Percentiles rank a stretch among this genome's conserved stretches.
phyloP scores from a whole-genome alignment of 2,888 invertebrate genomes.

The Drosophila nigritarsus region DNA sequence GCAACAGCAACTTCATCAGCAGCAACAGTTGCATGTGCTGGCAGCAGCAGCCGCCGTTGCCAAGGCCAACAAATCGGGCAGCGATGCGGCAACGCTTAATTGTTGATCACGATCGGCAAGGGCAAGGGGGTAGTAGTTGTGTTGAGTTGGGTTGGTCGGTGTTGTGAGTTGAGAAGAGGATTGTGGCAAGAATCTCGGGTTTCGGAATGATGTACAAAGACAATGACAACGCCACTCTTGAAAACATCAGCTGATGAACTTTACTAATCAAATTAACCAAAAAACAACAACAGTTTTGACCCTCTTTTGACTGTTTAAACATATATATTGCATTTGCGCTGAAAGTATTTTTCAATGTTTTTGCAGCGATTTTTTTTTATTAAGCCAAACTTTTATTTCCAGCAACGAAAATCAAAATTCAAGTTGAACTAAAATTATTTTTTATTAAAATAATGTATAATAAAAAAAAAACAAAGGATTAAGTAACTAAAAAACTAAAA shows the following conservation, averaged over 20 bases:
- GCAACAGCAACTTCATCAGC: constrained; percentile 72
- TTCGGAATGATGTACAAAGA: not conserved
- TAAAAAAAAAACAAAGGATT: constrained; percentile 23
- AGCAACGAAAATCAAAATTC: constrained; percentile 62
- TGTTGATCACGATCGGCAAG: constrained; percentile 33
- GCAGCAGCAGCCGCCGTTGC: constrained; percentile 65
- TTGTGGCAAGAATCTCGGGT: not conserved
- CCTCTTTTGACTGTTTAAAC: constrained; percentile 9
- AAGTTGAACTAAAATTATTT: constrained; percentile 43
- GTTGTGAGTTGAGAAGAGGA: not conserved
- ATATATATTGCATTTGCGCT: constrained; percentile 52
- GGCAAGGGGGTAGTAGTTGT: not conserved
- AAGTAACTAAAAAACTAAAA: constrained; percentile 54
- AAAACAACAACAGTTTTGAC: constrained; percentile 57
- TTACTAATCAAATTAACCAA: constrained; percentile 76
- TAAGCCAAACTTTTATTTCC: constrained; percentile 42
- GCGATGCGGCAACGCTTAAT: constrained; percentile 44
- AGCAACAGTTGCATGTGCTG: constrained; percentile 64
- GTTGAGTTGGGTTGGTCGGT: not conserved
- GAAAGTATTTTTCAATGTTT: constrained; percentile 33
- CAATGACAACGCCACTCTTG: constrained; percentile 30
- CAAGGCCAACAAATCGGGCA: constrained; percentile 37
- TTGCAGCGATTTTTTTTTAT: constrained; percentile 14
- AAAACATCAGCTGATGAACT: constrained; percentile 15
- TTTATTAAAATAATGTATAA: constrained; percentile 42